A percentile compares a stretch with the other conserved stretches of the same genome.
phyloP scores from a whole-genome alignment of 2,888 invertebrate species.

The Plusia festucae region DNA sequence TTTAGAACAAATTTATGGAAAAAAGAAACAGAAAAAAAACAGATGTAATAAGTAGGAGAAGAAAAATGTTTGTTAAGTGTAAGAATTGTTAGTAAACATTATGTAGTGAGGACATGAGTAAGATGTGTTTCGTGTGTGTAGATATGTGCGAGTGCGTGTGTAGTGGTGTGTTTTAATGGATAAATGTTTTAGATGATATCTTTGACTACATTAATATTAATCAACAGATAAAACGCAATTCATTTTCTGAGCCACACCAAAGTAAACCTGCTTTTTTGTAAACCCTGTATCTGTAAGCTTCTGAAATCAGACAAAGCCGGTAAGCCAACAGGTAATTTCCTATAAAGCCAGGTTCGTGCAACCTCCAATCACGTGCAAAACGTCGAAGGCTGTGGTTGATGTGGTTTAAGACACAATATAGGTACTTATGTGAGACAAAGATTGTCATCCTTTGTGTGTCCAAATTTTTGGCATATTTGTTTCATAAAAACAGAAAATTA shows the following conservation, averaged over 20 bases:
- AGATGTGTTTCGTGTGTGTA: too few species aligned
- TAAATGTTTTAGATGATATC: not conserved
- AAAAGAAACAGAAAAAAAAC: too few species aligned
- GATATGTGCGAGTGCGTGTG: too few species aligned
- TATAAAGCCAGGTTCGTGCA: slow-evolving; percentile 50
- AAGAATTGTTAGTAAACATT: too few species aligned
- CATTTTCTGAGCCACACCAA: not conserved
- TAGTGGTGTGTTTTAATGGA: too few species aligned
- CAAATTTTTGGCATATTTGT: slow-evolving; percentile 11
- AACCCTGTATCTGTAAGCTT: slow-evolving; percentile 19
- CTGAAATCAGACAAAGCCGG: slow-evolving; percentile 29
- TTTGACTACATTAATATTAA: slow-evolving; percentile 1
- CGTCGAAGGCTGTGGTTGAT: slow-evolving; percentile 68
- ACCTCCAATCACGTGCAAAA: slow-evolving; percentile 67
- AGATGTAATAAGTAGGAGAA: too few species aligned
- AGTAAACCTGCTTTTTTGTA: slow-evolving; percentile 6
- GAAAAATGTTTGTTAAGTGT: too few species aligned
- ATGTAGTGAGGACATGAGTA: too few species aligned
- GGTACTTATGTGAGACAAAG: not conserved
- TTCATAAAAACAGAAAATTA: not conserved
- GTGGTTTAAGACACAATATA: slow-evolving; percentile 58
- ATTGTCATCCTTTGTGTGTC: slow-evolving; percentile 12
- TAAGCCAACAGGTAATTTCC: slow-evolving; percentile 54
- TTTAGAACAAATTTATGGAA: too few species aligned
- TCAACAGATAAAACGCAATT: not conserved